phyloP scores from a whole-genome alignment of 1,140 invertebrate genomes.

The Antheraea pernyi region DNA sequence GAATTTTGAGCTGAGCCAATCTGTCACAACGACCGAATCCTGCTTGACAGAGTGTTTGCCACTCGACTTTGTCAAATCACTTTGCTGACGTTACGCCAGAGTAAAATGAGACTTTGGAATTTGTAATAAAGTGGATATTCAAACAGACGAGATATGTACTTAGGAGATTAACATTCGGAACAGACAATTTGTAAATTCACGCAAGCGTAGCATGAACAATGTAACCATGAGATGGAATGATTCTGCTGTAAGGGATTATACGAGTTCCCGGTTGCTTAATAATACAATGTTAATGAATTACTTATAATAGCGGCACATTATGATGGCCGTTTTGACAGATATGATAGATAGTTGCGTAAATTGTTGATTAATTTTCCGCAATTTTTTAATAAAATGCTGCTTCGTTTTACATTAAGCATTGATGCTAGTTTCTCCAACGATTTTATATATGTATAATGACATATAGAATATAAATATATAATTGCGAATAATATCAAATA shows the following conservation, averaged over 20 bases:
- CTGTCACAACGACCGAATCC: slow-evolving; percentile 8
- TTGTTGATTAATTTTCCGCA: no score
- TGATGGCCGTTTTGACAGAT: no score
- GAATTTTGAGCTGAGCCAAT: slow-evolving; percentile 8
- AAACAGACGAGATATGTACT: slow-evolving; percentile 1
- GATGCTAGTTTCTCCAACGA: no score
- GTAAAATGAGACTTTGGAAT: slow-evolving; percentile 3
- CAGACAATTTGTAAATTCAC: slow-evolving; percentile 9
- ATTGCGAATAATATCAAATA: no score
- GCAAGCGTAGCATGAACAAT: background rate
- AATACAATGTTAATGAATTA: background rate
- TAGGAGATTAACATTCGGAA: background rate
- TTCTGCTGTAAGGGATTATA: background rate
- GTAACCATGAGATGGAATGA: background rate
- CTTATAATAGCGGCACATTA: background rate
- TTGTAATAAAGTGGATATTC: background rate
- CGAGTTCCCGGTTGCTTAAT: background rate
- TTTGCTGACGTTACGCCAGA: slow-evolving; percentile 3
- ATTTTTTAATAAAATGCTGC: no score
- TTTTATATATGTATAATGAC: no score
- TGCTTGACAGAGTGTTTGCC: slow-evolving; percentile 15
- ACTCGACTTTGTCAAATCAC: slow-evolving; percentile 9
- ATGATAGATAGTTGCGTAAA: no score
- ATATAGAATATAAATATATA: no score
- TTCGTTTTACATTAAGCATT: no score